phyloP scores from a whole-genome alignment of 2,888 invertebrate genomes.

The Tillus elongatus region DNA sequence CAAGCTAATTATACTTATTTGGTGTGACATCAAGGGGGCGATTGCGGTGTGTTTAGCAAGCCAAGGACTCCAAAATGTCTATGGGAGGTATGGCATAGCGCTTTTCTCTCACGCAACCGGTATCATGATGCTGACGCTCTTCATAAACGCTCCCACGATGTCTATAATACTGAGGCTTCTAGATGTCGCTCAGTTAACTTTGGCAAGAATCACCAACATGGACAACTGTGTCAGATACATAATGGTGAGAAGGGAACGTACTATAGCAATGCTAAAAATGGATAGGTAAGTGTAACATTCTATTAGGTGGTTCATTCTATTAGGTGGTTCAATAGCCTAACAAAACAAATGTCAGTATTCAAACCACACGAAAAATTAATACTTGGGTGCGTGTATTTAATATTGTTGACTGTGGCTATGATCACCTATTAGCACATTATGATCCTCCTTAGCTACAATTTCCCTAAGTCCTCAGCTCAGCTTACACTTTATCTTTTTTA shows the following conservation, averaged over 20 bases:
- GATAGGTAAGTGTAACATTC: conserved; percentile 3
- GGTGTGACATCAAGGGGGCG: background rate
- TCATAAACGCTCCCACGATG: conserved; percentile 1
- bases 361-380: too few relatives aligned
- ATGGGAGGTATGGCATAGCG: background rate
- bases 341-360: too few relatives aligned
- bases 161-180: background rate
- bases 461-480: too few relatives aligned
- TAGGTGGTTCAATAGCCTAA: too few relatives aligned
- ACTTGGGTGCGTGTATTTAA: too few relatives aligned
- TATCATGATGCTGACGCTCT: background rate
- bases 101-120: background rate
- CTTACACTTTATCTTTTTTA: too few relatives aligned
- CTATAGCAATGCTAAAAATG: background rate
- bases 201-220: background rate
- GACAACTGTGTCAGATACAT: background rate
- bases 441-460: too few relatives aligned
- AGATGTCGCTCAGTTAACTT: background rate
- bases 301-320: too few relatives aligned
- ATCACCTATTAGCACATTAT: too few relatives aligned
- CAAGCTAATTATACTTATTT: background rate
- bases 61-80: background rate
- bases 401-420: too few relatives aligned
- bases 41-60: background rate
- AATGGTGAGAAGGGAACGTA: background rate